phyloP scores from a whole-genome alignment of 2,888 invertebrate genomes.

The Leptopterna dolabrata region DNA sequence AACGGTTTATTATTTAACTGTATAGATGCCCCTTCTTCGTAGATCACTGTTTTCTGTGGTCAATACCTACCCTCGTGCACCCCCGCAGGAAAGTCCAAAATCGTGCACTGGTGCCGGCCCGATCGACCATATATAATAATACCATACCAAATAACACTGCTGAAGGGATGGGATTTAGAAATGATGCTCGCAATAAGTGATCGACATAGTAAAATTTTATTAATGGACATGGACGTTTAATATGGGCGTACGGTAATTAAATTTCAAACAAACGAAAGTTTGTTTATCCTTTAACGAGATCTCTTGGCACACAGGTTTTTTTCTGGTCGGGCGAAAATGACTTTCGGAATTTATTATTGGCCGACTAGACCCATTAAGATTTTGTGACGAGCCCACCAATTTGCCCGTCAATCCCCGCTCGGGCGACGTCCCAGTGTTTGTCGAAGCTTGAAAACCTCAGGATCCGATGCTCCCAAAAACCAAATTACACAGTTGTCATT shows the following conservation, averaged over 20 bases:
- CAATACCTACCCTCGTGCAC: no score
- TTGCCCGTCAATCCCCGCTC: neutral
- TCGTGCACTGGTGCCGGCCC: no score
- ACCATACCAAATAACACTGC: no score
- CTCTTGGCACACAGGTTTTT: neutral
- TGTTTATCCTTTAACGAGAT: neutral
- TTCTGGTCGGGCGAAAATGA: neutral
- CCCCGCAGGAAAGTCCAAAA: no score
- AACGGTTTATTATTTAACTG: no score
- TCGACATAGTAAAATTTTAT: no score
- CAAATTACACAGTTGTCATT: conserved; percentile 41
- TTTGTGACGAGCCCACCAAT: neutral
- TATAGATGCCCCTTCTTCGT: no score
- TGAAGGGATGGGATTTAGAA: no score
- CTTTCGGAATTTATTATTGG: conserved; percentile 22
- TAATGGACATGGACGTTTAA: no score
- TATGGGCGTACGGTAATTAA: neutral
- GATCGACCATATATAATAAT: no score
- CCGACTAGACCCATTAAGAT: conserved; percentile 22
- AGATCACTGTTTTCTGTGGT: no score
- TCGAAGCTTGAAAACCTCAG: neutral
- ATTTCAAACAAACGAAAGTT: neutral
- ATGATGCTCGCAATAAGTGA: no score
- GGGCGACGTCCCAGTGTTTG: neutral
- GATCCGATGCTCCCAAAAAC: neutral